Base-by-base conservation (phyloP, 2,888 invertebrate genomes). In the Limenitis camilla region DNA sequence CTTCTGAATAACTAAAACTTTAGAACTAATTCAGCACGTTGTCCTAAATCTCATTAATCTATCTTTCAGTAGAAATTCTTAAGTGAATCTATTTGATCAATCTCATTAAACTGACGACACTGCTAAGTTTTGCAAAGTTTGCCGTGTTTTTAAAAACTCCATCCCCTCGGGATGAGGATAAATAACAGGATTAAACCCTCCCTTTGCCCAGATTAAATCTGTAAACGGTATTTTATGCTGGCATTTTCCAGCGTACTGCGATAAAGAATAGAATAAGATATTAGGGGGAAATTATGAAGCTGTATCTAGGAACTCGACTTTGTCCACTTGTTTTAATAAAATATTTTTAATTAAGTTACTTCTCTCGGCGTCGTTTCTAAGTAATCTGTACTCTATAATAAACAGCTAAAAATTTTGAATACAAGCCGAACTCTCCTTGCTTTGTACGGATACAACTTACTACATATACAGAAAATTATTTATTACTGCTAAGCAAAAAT, bases 61-160 rank as follows among this genome's bases (percentile, higher is more conserved):
- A 19, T 38, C 33, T 36, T 33, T 42, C 53, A 36, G n/a, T 58
- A 33, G 61, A 64, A 66, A 52, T 66, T 56, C 60, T 64, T 60
- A 59, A 61, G 60, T 57, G 53, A 59, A 66, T 62, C 70, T 75
- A 67, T 75, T 65, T 67, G 69, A 72, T 71, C 72, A 74, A 75
- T 74, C 72, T 76, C 71, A 77, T 77, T 74, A 76, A 63, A 64
- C 65, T 65, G 69, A 70, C 66, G 72, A 71, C 71, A 70, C 67
- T 45, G 59, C 61, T 49, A 72, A 71, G 39, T 60, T 58, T 66
- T 62, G 46, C 49, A 45, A 56, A 59, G 52, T 55, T 60, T 63
- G 64, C 69, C 62, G 63, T 68, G 61, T 65, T 61, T 65, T 63
- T 63, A 58, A 61, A 65, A 62, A 56, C 54, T 53, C 63, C 56